Evolutionary conservation across 2,113 vertebrate genomes (phyloP).

Genomic region (Poecile atricapillus): DNA sequence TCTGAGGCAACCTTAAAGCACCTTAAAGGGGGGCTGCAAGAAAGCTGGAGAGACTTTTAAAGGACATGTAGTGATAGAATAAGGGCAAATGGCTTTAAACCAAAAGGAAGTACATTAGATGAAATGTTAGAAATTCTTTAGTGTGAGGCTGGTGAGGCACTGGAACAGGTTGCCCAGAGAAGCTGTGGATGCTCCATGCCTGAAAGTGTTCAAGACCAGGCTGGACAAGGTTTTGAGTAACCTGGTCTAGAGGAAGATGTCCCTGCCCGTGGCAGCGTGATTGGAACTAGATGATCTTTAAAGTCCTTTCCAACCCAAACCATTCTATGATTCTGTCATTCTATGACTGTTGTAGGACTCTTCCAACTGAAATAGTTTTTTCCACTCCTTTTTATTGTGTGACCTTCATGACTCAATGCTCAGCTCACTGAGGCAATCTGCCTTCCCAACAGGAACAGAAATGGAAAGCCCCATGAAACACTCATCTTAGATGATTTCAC

Average conservation of each 20-base stretch:
- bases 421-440: background rate
- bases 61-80: background rate
- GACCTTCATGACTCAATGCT: background rate
- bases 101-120: background rate
- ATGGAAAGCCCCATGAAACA: background rate
- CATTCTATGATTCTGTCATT: background rate
- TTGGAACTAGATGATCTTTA: background rate
- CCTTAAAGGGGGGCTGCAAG: background rate
- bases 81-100: background rate
- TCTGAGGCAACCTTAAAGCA: background rate
- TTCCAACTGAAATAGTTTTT: background rate
- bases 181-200: background rate
- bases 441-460: background rate
- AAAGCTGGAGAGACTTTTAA: background rate
- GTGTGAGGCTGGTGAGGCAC: background rate
- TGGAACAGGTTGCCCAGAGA: background rate
- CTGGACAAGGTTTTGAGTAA: background rate
- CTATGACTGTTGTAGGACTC: background rate
- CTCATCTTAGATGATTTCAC: background rate
- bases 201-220: background rate
- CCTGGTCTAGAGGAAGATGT: background rate
- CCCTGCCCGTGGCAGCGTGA: background rate
- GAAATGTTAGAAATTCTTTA: background rate
- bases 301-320: background rate
- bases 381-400: background rate